phyloP scores from a whole-genome alignment of 2,797 vertebrate species.

The Falco naumanni region DNA sequence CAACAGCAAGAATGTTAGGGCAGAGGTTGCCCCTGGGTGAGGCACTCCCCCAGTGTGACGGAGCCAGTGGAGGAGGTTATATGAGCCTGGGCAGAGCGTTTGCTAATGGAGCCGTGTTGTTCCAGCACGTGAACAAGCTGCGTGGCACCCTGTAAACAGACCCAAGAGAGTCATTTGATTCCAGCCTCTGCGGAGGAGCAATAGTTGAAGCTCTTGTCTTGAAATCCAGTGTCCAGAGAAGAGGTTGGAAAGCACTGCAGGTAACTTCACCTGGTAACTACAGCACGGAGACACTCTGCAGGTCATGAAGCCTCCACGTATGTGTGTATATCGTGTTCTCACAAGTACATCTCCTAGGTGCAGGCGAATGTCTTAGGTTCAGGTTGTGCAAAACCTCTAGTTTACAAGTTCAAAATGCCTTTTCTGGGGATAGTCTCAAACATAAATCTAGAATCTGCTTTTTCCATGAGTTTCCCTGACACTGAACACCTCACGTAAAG shows the following conservation, averaged over 20 bases:
- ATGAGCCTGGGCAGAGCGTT: neutral
- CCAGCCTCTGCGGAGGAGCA: neutral
- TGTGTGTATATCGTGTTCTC: neutral
- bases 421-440: neutral
- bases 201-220: neutral
- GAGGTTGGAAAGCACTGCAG: neutral
- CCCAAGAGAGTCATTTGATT: fast-evolving
- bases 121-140: neutral
- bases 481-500: neutral
- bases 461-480: neutral
- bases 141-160: neutral
- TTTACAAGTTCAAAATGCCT: neutral
- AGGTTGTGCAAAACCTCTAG: neutral
- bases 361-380: neutral
- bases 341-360: neutral
- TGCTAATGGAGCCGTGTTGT: neutral
- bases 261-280: neutral
- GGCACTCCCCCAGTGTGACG: fast-evolving
- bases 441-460: neutral
- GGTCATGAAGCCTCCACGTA: neutral
- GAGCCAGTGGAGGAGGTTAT: neutral
- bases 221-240: neutral
- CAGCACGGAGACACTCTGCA: neutral
- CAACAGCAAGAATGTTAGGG: fast-evolving
- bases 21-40: neutral